These are phyloP conservation scores for Achatina immaculata DNA, from an alignment of 1,140 invertebrate species.

Conservation along the genomic window DNA sequence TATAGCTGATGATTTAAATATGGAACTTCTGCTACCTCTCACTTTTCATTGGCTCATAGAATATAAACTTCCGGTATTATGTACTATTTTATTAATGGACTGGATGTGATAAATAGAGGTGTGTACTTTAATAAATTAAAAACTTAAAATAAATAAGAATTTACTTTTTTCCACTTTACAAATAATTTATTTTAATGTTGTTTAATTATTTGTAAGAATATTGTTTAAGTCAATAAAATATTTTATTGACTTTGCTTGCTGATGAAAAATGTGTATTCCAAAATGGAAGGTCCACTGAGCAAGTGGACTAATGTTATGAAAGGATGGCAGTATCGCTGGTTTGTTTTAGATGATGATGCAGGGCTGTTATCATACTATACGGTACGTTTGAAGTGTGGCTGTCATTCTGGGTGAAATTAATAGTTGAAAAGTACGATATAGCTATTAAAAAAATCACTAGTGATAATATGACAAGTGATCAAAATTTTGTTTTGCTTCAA, in stretches of 20 bases:
- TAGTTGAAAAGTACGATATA: neutral
- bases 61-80: slow-evolving; percentile 48
- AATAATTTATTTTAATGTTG: too few relatives aligned
- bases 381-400: slow-evolving; percentile 77
- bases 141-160: too few relatives aligned
- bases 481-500: neutral
- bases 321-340: slow-evolving; percentile 99
- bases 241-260: too few relatives aligned
- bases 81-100: neutral
- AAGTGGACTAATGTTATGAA: slow-evolving; percentile 99
- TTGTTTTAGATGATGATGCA: slow-evolving; percentile 96
- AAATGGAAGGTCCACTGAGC: slow-evolving; percentile 94
- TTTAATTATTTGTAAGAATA: too few relatives aligned
- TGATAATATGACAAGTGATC: neutral
- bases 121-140: too few relatives aligned
- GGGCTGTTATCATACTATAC: slow-evolving; percentile 98
- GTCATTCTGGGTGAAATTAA: neutral
- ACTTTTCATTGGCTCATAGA: slow-evolving; percentile 29
- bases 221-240: too few relatives aligned
- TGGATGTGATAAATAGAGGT: neutral
- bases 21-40: neutral
- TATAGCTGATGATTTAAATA: neutral
- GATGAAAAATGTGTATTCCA: too few relatives aligned
- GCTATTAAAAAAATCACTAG: neutral
- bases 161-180: too few relatives aligned